A percentile compares a stretch with the other conserved stretches of the same genome.
Evolutionary conservation across 1,140 invertebrate species (phyloP).

Genomic region (Reticulitermes speratus): DNA sequence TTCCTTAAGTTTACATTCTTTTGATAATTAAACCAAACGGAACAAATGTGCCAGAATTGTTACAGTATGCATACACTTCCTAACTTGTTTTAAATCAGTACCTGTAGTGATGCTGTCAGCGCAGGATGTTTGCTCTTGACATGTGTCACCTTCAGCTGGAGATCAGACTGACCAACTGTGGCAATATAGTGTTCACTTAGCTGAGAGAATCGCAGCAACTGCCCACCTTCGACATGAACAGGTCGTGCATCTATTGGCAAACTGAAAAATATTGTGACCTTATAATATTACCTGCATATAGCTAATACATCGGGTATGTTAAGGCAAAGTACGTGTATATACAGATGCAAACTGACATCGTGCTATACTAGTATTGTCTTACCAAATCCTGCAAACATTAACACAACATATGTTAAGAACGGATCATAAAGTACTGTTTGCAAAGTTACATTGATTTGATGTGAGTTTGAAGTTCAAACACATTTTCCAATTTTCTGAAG

Average conservation of each 20-base stretch:
- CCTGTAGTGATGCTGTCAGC: constrained; percentile 51
- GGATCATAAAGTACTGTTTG: too few relatives aligned
- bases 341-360: too few relatives aligned
- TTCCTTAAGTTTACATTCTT: background rate
- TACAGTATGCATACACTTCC: too few relatives aligned
- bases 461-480: too few relatives aligned
- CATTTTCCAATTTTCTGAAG: too few relatives aligned
- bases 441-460: too few relatives aligned
- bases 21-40: background rate
- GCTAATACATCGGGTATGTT: too few relatives aligned
- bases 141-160: constrained; percentile 59
- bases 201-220: constrained; percentile 54
- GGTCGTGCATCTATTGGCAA: constrained; percentile 54
- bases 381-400: too few relatives aligned
- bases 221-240: constrained; percentile 59
- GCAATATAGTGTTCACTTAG: constrained; percentile 57
- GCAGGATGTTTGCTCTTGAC: constrained; percentile 55
- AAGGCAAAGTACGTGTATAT: too few relatives aligned
- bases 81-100: constrained; percentile 14
- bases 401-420: too few relatives aligned
- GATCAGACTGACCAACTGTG: constrained; percentile 59
- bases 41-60: background rate
- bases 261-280: constrained; percentile 44
- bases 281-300: too few relatives aligned
- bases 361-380: too few relatives aligned